Conservation (phyloP, 2,888 invertebrate species). For the Tetranychus truncatus region DNA sequence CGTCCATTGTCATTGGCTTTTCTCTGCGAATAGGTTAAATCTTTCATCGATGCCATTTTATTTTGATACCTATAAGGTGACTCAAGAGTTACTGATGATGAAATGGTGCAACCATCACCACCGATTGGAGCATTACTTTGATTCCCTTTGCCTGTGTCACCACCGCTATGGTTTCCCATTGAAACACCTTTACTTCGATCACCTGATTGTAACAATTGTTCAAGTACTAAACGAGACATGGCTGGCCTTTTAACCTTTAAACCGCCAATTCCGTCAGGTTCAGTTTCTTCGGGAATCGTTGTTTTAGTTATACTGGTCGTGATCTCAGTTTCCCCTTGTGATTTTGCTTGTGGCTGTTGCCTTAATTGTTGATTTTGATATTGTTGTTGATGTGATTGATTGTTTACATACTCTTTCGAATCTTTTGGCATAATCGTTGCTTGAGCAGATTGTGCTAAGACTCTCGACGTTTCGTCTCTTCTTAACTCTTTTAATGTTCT, state of each 20-base stretch:
- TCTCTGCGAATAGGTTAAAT: background rate
- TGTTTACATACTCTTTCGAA: background rate
- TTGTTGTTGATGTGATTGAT: background rate
- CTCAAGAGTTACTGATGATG: slow-evolving; percentile 13
- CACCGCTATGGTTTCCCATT: background rate
- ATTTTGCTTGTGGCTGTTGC: background rate
- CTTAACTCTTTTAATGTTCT: background rate
- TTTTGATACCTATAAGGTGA: slow-evolving; percentile 1
- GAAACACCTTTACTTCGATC: background rate
- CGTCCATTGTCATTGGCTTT: too few species aligned
- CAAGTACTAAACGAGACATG: slow-evolving; percentile 12
- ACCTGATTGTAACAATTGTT: slow-evolving; percentile 14
- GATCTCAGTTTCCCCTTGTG: slow-evolving; percentile 8
- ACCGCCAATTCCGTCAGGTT: slow-evolving; percentile 7
- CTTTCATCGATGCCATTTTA: background rate
- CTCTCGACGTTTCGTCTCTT: background rate
- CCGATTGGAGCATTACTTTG: background rate
- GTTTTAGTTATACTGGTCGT: slow-evolving; percentile 13
- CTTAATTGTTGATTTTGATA: background rate
- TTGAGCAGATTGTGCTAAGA: background rate
- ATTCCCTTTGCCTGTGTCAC: background rate
- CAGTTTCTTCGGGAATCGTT: slow-evolving; percentile 9
- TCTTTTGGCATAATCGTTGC: background rate
- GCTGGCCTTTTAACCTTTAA: background rate
- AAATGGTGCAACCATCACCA: slow-evolving; percentile 14